A percentile compares a stretch with the other conserved stretches of the same genome.
Evolutionary conservation across 2,888 invertebrate species (phyloP).

Genomic region (Charanyca ferruginea): DNA sequence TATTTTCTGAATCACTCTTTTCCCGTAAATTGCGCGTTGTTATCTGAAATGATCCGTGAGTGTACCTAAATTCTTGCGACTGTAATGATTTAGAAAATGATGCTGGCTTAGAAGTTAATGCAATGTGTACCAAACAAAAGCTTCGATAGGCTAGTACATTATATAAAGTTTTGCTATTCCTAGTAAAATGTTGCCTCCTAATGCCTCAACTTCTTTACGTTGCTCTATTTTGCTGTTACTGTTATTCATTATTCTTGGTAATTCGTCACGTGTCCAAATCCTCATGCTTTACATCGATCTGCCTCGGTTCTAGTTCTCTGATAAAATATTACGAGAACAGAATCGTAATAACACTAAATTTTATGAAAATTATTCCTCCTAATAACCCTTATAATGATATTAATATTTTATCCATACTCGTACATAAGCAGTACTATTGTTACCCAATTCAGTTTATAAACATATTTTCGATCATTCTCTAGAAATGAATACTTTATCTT

Average conservation of each 20-base stretch:
- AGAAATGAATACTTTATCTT: conserved; percentile 31
- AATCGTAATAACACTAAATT: neutral
- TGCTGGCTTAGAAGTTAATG: neutral
- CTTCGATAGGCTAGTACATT: neutral
- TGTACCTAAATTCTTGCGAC: conserved; percentile 12
- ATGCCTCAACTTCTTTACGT: no score
- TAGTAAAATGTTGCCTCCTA: no score
- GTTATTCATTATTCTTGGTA: neutral
- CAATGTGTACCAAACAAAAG: neutral
- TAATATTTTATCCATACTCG: neutral
- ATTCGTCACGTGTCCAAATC: neutral
- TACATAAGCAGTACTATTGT: no score
- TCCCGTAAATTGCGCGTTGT: conserved; percentile 11
- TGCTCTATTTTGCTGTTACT: neutral
- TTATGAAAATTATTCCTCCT: neutral
- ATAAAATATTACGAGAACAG: neutral
- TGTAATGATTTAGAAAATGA: conserved; percentile 3
- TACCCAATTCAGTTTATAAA: neutral
- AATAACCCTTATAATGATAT: neutral
- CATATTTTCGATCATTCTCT: conserved; percentile 6
- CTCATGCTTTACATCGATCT: no score
- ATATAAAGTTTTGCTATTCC: no score
- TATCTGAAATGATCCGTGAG: no score
- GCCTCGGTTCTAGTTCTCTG: no score
- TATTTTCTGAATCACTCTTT: conserved; percentile 25